Base-by-base conservation (phyloP, 2,113 vertebrate genomes). In the Tachuris rubrigastra region DNA sequence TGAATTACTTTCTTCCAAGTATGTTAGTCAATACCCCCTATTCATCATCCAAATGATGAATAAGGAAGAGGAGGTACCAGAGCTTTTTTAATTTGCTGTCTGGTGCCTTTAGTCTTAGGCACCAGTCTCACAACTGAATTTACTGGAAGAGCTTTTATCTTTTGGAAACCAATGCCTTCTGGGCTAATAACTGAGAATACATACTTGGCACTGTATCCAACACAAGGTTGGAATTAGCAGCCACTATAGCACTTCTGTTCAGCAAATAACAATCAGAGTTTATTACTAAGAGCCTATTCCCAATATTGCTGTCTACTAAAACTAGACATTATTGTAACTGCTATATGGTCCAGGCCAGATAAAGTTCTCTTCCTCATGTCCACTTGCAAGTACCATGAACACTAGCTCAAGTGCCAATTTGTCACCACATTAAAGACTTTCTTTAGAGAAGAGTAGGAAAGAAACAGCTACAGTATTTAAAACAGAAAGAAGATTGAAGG, bases 101-200 rank as follows among this genome's bases (percentile, higher is more conserved):
- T 91, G 81, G 84, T 92, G 89, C 65, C 69, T 92, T 86, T 85
- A 33, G 44, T 96, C 84, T 77, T 84, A 93, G 56, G 46, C 83
- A 94, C 33, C 35, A 83, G 72, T 74, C 60, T 93, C 65, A 74
- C 56, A 94, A 80, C 44, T n/a, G 77, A 41, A 42, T 89, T 75
- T 76, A 84, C 77, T 90, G 83, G 86, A 92, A 85, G 30, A 95
- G 39, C 65, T 95, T 93, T 95, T 89, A 72, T 91, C 92, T 86
- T 93, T 90, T 89, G 88, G 87, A 93, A 91, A 86, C 37, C 58
- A 83, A 33, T 93, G 73, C 86, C 96, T 94, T 94, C 93, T 97
- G 88, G 83, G 83, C 66, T 95, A 75, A 81, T 33, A 69, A 69
- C 31, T 73, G 62, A 71, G 93, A 94, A 86, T 77, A 81, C 58